Evolutionary conservation across 2,888 invertebrate genomes (phyloP).

Genomic region (Protophormia terraenovae): DNA sequence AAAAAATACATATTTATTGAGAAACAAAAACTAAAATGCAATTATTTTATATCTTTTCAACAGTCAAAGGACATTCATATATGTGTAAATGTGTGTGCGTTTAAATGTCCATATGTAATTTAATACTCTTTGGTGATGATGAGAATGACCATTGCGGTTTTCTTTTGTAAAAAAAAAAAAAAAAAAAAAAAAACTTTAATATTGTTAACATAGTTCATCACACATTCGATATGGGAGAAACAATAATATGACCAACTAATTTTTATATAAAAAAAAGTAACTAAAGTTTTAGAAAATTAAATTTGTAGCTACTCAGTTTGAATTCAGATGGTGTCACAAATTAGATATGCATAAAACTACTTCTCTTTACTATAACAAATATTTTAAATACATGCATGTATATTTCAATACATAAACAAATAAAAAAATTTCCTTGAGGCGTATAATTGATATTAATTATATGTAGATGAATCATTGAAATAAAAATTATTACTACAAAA

Average conservation of each 20-base stretch:
- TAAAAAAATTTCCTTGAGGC: no score
- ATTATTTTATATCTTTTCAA: conserved; percentile 60
- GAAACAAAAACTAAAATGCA: conserved; percentile 54
- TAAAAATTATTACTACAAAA: no score
- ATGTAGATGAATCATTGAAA: no score
- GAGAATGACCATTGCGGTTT: conserved; percentile 62
- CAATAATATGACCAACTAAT: conserved; percentile 40
- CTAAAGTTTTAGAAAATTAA: no score
- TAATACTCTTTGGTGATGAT: conserved; percentile 41
- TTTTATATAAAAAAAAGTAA: no score
- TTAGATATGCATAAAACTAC: no score
- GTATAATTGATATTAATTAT: no score
- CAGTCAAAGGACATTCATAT: conserved; percentile 61
- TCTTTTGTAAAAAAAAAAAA: conserved; percentile 1
- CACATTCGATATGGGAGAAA: not conserved
- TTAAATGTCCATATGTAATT: conserved; percentile 54
- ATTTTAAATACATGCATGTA: no score
- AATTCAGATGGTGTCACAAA: no score
- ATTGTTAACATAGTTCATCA: conserved; percentile 38
- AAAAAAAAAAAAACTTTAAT: not conserved
- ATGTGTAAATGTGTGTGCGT: not conserved
- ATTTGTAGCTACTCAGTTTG: no score
- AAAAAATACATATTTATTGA: conserved; percentile 26
- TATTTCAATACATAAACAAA: no score
- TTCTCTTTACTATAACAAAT: no score